Percentiles rank a stretch among this genome's conserved stretches.
These are phyloP conservation scores for Euborellia annulipes DNA, from an alignment of 1,140 invertebrate species.

Conservation along the genomic window DNA sequence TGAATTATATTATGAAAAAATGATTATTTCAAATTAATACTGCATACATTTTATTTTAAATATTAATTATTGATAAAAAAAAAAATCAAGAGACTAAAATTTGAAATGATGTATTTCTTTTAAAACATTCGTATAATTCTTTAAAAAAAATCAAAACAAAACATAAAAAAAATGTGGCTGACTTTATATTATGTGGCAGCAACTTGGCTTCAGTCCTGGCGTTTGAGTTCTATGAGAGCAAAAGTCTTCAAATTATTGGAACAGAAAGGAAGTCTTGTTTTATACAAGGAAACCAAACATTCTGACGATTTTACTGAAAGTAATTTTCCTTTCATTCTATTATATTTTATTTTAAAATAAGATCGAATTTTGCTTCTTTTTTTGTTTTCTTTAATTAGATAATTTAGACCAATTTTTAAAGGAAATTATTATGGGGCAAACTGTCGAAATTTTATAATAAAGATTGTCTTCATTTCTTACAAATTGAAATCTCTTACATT, in stretches of 20 bases:
- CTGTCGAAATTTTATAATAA: no score
- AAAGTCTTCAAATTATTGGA: slow-evolving; percentile 16
- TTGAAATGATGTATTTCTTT: background rate
- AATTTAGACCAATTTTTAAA: no score
- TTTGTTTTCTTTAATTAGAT: slow-evolving; percentile 17
- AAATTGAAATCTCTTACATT: no score
- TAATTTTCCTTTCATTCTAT: no score
- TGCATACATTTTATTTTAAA: background rate
- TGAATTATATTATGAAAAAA: background rate
- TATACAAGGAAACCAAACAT: slow-evolving; percentile 19
- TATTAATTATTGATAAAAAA: background rate
- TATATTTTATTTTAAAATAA: slow-evolving; percentile 5
- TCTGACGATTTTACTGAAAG: background rate
- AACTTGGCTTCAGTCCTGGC: slow-evolving; percentile 46
- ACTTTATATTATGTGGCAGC: slow-evolving; percentile 50
- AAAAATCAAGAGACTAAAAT: background rate
- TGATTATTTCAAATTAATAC: background rate
- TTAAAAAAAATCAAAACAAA: background rate
- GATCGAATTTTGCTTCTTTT: slow-evolving; percentile 2
- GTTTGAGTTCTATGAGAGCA: slow-evolving; percentile 34
- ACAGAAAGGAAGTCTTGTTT: slow-evolving; percentile 18
- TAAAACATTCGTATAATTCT: background rate
- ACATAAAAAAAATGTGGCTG: slow-evolving; percentile 32
- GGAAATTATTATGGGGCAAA: no score
- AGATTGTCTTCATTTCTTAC: no score